Evolutionary conservation across 2,888 invertebrate species (phyloP), one percentile per base, ranked within the genome.

Genomic region (Scaptodrosophila latifasciaeformis): DNA sequence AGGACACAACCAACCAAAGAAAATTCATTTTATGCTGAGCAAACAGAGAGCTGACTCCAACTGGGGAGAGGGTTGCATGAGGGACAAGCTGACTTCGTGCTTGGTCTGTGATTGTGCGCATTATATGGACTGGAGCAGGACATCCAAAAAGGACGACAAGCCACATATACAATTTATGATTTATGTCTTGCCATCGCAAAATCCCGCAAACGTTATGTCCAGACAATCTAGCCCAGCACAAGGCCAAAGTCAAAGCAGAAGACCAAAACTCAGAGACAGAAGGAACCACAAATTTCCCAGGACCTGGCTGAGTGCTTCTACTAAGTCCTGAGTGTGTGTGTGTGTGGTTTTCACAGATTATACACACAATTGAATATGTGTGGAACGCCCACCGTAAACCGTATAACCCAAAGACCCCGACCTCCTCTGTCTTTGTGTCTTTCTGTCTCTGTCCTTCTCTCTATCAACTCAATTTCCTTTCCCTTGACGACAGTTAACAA

Each of bases 151-250:
- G n/a, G n/a, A n/a, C n/a, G n/a, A n/a, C n/a, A n/a, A n/a, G n/a
- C n/a, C 68, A 68, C 72, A 79, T n/a, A n/a, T n/a, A n/a, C n/a
- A 69, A 76, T 70, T 40, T 75, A 71, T 82, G 83, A 75, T 78
- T 81, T 82, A 81, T 76, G 67, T 65, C 57, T 59, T 60, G 59
- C 57, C 60, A 59, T 60, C n/a, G n/a, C n/a, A n/a, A n/a, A n/a
- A n/a, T n/a, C n/a, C n/a, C n/a, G n/a, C n/a, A 48, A 53, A 57
- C 64, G 63, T 63, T 64, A 62, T 62, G 64, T 59, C 62, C 65
- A 62, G 66, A 60, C 59, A 64, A 59, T 58, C 54, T 49, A 62
- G 43, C 49, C 27, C 40, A 45, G n/a, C 50, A 47, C 35, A 55
- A 61, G 56, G 40, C 19, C 46, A 46, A 43, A n/a, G 13, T 21